phyloP scores from a whole-genome alignment of 2,797 vertebrate species.

The Gouania willdenowi region DNA sequence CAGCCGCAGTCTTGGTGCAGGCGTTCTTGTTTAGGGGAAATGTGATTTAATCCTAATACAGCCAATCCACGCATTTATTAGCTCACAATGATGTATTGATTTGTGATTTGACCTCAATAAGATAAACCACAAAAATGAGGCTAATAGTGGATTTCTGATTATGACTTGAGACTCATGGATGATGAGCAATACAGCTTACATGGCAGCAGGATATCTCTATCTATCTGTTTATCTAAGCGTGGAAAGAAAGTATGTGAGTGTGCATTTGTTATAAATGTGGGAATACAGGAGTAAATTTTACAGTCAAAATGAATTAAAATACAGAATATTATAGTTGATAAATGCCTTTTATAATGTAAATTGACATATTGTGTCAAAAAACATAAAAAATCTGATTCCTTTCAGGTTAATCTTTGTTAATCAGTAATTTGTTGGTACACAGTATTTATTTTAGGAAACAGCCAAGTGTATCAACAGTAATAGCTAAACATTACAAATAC shows the following conservation, averaged over 20 bases:
- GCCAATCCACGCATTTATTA: conserved; percentile 48
- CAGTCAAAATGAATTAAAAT: too few species aligned
- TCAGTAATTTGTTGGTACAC: too few species aligned
- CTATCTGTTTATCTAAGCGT: conserved; percentile 8
- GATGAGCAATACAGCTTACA: conserved; percentile 38
- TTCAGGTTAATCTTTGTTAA: too few species aligned
- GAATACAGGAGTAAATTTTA: conserved; percentile 29
- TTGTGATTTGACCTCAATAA: conserved; percentile 45
- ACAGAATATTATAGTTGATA: too few species aligned
- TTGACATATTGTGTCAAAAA: too few species aligned
- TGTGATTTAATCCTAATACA: conserved; percentile 42
- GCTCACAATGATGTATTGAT: conserved; percentile 35
- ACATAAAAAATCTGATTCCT: too few species aligned
- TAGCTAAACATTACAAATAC: too few species aligned
- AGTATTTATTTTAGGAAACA: too few species aligned
- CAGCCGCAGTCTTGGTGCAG: conserved; percentile 19
- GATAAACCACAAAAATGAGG: conserved; percentile 45
- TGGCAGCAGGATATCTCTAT: conserved; percentile 50
- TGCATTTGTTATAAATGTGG: conserved; percentile 28
- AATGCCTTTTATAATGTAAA: too few species aligned
- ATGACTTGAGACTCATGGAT: conserved; percentile 30
- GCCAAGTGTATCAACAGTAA: too few species aligned
- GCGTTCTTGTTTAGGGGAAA: conserved; percentile 11
- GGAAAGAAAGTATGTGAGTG: neutral
- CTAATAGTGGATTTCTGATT: conserved; percentile 59